phyloP scores from a whole-genome alignment of 2,797 vertebrate genomes.

The Tadarida brasiliensis region DNA sequence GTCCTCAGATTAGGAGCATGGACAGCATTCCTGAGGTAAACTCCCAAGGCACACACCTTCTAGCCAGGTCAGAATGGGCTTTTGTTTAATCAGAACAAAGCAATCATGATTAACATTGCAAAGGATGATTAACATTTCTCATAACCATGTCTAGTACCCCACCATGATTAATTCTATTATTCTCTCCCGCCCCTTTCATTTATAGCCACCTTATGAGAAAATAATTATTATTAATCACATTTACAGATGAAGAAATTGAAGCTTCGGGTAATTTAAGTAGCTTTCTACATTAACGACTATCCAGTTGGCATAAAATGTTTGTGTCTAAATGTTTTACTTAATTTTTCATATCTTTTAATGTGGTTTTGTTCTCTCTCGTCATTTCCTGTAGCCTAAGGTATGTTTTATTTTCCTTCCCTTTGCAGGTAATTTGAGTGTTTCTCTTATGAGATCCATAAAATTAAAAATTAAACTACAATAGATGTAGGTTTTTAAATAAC shows the following conservation, averaged over 20 bases:
- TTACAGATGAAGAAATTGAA: not conserved
- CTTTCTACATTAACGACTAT: not conserved
- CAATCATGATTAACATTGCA: too few species aligned
- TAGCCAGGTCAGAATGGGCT: too few species aligned
- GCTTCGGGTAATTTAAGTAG: not conserved
- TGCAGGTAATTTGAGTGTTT: not conserved
- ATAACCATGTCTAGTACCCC: too few species aligned
- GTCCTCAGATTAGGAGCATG: too few species aligned
- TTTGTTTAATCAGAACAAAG: too few species aligned
- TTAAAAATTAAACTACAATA: not conserved
- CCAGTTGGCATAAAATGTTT: not conserved
- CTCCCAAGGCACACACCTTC: too few species aligned
- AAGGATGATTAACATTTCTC: too few species aligned
- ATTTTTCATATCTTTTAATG: not conserved
- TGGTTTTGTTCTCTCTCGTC: not conserved
- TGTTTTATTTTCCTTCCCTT: not conserved
- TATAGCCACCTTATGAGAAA: not conserved
- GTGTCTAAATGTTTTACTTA: not conserved
- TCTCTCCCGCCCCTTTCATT: too few species aligned
- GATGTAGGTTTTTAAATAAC: not conserved
- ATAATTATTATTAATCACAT: not conserved
- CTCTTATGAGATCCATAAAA: not conserved
- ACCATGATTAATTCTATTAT: too few species aligned
- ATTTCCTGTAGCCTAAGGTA: not conserved
- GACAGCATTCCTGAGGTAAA: too few species aligned